phyloP scores from a whole-genome alignment of 2,888 invertebrate species.

The Leptinotarsa peninsularis region DNA sequence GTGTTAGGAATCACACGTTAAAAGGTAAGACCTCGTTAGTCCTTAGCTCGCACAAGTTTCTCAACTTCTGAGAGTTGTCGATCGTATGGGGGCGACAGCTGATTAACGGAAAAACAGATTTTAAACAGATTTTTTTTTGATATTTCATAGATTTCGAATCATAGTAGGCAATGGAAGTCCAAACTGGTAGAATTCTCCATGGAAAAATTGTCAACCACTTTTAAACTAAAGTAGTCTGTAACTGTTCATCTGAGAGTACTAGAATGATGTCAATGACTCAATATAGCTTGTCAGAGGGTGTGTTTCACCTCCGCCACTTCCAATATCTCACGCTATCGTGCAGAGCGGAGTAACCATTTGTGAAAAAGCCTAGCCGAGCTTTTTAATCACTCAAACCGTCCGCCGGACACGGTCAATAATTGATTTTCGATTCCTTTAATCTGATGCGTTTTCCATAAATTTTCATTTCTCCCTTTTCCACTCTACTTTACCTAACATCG shows the following conservation, averaged over 20 bases:
- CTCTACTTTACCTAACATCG: constrained; percentile 37
- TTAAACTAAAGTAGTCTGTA: background rate
- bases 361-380: constrained; percentile 46
- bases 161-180: no score
- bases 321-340: constrained; percentile 51
- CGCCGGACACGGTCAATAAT: constrained; percentile 49
- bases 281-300: constrained; percentile 36
- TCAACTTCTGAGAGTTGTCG: no score
- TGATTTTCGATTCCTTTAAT: constrained; percentile 53
- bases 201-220: no score
- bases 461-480: constrained; percentile 42
- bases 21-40: no score
- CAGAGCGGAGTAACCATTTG: constrained; percentile 47
- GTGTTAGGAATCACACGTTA: no score
- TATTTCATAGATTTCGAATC: no score
- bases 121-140: no score
- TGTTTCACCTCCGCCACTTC: constrained; percentile 33
- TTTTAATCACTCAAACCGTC: constrained; percentile 52
- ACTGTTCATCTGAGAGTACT: background rate
- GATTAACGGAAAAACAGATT: no score
- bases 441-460: constrained; percentile 48
- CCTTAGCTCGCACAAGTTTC: no score
- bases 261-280: constrained; percentile 16
- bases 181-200: no score
- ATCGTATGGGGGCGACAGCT: no score